These are phyloP conservation scores for Phyllostomus discolor DNA, from an alignment of 2,113 vertebrate genomes.

Conservation along the genomic window DNA sequence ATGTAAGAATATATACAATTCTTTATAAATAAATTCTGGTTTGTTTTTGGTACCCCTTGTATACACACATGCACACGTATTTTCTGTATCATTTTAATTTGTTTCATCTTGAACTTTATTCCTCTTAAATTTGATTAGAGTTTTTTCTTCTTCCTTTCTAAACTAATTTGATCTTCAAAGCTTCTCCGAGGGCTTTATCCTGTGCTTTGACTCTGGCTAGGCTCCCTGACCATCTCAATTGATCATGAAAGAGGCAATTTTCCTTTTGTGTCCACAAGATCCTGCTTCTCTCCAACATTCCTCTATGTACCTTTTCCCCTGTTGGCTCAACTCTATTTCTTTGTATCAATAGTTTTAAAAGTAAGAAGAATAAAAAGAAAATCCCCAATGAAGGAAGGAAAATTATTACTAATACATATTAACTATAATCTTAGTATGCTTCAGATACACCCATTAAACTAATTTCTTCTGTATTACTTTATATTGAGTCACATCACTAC, in stretches of 20 bases:
- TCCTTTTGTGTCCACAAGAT: not conserved
- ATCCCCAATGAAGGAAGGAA: not conserved
- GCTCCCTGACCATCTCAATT: not conserved
- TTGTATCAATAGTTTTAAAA: conserved; percentile 1
- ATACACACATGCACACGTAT: not conserved
- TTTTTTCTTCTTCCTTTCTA: not conserved
- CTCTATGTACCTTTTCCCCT: not conserved
- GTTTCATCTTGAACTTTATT: not conserved
- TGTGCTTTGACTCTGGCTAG: not conserved
- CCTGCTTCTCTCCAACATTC: not conserved
- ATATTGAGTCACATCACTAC: not conserved
- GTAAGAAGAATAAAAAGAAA: not conserved
- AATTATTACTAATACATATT: not conserved
- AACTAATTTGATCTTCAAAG: not conserved
- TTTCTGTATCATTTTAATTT: not conserved
- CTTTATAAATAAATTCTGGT: too few species aligned
- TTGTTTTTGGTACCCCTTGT: too few species aligned
- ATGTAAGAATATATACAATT: too few species aligned
- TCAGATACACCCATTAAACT: not conserved
- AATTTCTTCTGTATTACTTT: not conserved
- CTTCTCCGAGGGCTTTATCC: not conserved
- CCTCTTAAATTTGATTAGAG: not conserved
- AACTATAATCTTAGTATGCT: not conserved
- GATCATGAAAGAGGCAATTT: not conserved
- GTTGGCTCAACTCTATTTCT: not conserved